Conservation (phyloP, 2,888 invertebrate genomes). For the Trimorus sp. region DNA sequence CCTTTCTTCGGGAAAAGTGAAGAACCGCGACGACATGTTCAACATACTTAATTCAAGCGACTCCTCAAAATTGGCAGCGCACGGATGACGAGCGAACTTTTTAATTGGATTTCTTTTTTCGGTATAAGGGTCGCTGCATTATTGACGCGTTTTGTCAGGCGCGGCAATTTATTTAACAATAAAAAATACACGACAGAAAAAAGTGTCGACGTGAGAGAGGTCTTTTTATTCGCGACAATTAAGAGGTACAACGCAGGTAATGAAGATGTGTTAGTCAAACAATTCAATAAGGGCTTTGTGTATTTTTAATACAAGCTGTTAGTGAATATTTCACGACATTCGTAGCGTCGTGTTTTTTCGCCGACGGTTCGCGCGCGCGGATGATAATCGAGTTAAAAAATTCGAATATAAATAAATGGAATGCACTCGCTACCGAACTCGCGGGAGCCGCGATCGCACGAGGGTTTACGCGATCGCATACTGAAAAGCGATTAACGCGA, state of each 20-base stretch:
- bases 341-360: conserved; percentile 11
- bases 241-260: conserved; percentile 19
- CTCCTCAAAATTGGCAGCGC: conserved; percentile 17
- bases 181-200: conserved; percentile 29
- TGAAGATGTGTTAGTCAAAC: conserved; percentile 16
- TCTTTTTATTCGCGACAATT: conserved; percentile 23
- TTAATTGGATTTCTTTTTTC: conserved; percentile 21
- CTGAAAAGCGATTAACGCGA: too few relatives aligned
- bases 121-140: conserved; percentile 13
- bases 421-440: too few relatives aligned
- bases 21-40: conserved; percentile 10
- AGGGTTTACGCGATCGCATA: too few relatives aligned
- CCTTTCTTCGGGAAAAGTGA: not conserved
- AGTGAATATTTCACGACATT: conserved; percentile 16
- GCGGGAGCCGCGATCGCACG: too few relatives aligned
- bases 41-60: conserved; percentile 12
- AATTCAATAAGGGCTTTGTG: conserved; percentile 19
- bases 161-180: conserved; percentile 28
- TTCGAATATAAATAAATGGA: too few relatives aligned
- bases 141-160: conserved; percentile 21
- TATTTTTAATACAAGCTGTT: conserved; percentile 14
- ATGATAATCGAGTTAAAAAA: too few relatives aligned
- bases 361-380: not conserved
- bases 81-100: conserved; percentile 4
- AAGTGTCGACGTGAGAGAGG: conserved; percentile 23